Base-by-base conservation (phyloP, 2,113 vertebrate genomes). In the Eptesicus fuscus region DNA sequence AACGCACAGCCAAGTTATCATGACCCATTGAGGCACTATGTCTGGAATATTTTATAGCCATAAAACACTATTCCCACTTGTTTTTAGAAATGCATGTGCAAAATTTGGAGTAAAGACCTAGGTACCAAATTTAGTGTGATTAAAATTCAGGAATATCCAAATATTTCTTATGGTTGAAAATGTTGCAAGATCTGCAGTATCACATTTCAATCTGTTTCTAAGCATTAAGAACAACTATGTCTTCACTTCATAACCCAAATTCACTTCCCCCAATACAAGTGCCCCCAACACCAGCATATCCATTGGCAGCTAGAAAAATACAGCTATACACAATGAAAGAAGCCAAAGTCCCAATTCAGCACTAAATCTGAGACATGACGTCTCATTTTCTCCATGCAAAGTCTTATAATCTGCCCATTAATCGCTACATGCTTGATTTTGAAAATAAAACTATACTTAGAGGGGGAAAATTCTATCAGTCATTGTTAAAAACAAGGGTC, bases 401-500 rank as follows among this genome's bases (percentile, higher is more conserved):
- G 7, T 94, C 4, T 94, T 35, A 73, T 44, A 89, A 76, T 67
- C 49, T 77, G 17, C 47, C 20, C 32, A 32, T 92, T 94, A 76
- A 76, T 74, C 30, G 82, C 35, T 59, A 0, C 22, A 91, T 59
- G 35, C 44, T 77, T 84, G 16, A 63, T 80, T 96, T 91, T 5
- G 44, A 93, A 95, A 93, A 56, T 35, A 67, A 90, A 94, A 44
- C 25, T 83, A 61, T 30, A 35, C 28, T 89, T 67, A 86, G 37
- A 91, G 2, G 14, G 14, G 23, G 70, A 96, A 93, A 84, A 93
- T 61, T 83, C n/a, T 65, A 79, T 28, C 35, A 56, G 30, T 47
- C 4, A 14, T 69, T 91, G 6, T 97, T 97, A 97, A 97, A 98
- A 97, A 25, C 17, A 56, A 88, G 73, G 12, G 2, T 53, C 23